Evolutionary conservation across 2,888 invertebrate genomes (phyloP), one percentile per base, ranked within the genome.

Genomic region (Hirtodrosophila cameraria): DNA sequence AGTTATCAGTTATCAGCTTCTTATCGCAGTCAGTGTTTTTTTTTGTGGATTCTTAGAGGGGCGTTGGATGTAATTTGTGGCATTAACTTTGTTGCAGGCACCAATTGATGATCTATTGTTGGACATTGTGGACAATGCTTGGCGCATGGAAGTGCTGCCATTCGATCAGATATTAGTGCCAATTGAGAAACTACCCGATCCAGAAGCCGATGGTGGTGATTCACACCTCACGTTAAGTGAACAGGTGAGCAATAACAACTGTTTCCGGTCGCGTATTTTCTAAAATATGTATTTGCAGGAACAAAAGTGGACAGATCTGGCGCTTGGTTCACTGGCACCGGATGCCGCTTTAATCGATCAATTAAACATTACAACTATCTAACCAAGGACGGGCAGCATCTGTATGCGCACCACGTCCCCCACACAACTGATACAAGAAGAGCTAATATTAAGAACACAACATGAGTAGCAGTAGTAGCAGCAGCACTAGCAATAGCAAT

Each of bases 201-300:
- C 96, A 0, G 97, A 97, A 90, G 96, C 97, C 1, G 98, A 98
- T 90, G 96, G 96, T 77, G 97, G 96, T 15, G 97, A 97, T 91
- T 95, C 96, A 2, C 96, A 96, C 87, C 94, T 97, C 88, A 97
- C 97, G 0, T 92, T 98, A 5, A 95, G 95, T 88, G 97, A 98
- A 90, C 96, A 96, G 88, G 96, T 96, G 87, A 94, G 94, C 18
- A 23, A 25, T 96, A 84, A 93, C 94, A 30, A 9, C 4, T 1
- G 41, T 31, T 36, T 52, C n/a, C 25, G 18, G 5, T 15, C 9
- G 15, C 8, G 6, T n/a, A 8, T 5, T 3, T 7, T 23, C 23
- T 3, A 38, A 39, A 49, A n/a, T n/a, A n/a, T n/a, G n/a, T 13
- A 25, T 6, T 41, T 33, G 8, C 16, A 93, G 93, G 95, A 95